These are phyloP conservation scores for Neosalanx taihuensis DNA, from an alignment of 2,797 vertebrate species.

Conservation along the genomic window DNA sequence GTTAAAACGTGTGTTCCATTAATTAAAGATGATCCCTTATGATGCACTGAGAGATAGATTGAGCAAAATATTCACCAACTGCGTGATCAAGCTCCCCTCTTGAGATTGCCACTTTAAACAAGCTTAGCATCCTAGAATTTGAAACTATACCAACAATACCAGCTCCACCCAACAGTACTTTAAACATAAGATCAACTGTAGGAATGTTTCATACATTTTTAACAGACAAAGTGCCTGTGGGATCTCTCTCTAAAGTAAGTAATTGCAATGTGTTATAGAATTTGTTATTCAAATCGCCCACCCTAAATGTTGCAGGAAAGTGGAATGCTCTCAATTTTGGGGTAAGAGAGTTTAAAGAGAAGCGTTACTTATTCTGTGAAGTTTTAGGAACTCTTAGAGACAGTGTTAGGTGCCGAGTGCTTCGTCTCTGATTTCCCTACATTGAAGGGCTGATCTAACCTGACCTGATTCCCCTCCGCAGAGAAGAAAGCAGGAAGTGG, in stretches of 20 bases:
- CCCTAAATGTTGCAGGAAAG: constrained; percentile 45
- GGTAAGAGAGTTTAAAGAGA: constrained; percentile 41
- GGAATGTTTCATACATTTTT: constrained; percentile 60
- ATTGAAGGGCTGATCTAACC: constrained; percentile 14
- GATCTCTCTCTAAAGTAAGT: constrained; percentile 52
- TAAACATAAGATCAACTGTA: constrained; percentile 46
- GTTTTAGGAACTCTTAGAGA: constrained; percentile 27
- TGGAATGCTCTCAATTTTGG: constrained; percentile 34
- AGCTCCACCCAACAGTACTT: constrained; percentile 44
- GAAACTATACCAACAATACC: constrained; percentile 54
- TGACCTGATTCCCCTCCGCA: constrained; percentile 44
- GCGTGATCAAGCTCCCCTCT: constrained; percentile 49
- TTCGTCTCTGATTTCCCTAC: constrained; percentile 5
- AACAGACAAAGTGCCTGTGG: constrained; percentile 49
- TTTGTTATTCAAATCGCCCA: constrained; percentile 65
- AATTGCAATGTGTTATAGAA: constrained; percentile 56
- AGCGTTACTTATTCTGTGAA: constrained; percentile 39
- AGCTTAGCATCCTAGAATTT: constrained; percentile 53
- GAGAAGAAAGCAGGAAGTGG: neutral
- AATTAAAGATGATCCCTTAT: no score
- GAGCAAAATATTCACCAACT: constrained; percentile 44
- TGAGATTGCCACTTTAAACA: constrained; percentile 40
- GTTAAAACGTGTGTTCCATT: constrained; percentile 1
- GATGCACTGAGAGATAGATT: constrained; percentile 7
- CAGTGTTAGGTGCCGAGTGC: constrained; percentile 21